Evolutionary conservation across 2,888 invertebrate genomes (phyloP).

Genomic region (Diarsia mendica): DNA sequence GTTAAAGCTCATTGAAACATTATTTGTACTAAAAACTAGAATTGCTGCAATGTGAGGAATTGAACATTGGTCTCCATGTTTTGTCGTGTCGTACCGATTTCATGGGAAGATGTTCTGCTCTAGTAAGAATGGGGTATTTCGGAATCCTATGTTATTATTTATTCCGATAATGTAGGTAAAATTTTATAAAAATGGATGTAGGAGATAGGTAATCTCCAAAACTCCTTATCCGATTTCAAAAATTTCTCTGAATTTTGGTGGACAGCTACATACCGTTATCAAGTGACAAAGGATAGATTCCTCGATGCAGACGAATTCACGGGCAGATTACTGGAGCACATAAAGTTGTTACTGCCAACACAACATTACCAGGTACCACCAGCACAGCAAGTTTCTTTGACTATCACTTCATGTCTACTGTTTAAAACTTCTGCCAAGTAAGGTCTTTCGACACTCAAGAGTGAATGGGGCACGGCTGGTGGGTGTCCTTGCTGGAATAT

Average conservation of each 20-base stretch:
- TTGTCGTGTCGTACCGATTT: not conserved
- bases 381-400: not conserved
- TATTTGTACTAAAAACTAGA: constrained; percentile 17
- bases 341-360: not conserved
- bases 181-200: not conserved
- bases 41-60: constrained; percentile 49
- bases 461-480: no score
- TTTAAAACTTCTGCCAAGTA: not conserved
- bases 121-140: not conserved
- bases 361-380: not conserved
- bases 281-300: no score
- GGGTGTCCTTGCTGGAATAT: not conserved
- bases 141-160: not conserved
- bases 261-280: not conserved
- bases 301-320: not conserved
- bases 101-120: not conserved
- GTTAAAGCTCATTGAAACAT: constrained; percentile 47
- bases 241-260: not conserved
- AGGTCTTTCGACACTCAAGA: no score
- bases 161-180: not conserved
- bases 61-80: constrained; percentile 20
- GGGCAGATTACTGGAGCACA: not conserved
- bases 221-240: not conserved
- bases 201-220: not conserved
- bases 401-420: not conserved